Evolutionary conservation across 2,113 vertebrate genomes (phyloP), one percentile per base, ranked within the genome.

Genomic region (Setophaga petechia): DNA sequence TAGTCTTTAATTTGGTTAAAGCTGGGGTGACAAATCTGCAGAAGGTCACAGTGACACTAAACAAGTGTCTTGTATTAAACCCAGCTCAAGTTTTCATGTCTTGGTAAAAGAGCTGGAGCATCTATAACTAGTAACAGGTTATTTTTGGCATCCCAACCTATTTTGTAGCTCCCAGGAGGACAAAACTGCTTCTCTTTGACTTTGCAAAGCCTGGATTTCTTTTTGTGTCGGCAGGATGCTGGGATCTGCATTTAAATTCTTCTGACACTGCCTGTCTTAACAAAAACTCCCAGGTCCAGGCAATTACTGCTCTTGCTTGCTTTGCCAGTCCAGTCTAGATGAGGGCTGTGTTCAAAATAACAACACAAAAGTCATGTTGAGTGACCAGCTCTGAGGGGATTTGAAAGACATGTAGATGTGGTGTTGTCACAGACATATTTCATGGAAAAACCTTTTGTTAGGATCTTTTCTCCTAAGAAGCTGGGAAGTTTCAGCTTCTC

Each of bases 131-230:
- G 91, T 91, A 94, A 84, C 80, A 86, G 89, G 92, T 90, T 97
- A 97, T 97, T 97, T 97, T 97, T 96, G 95, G 97, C 87, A 84
- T 88, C 84, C 15, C 92, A 96, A 95, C 97, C 97, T 97, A 97
- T 96, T 97, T 97, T 94, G 84, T 82, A 94, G 87, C 66, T 96
- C 95, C 95, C 95, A 63, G 67, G 94, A 94, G 96, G 78, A 91
- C 69, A 83, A 89, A 96, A 77, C 67, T 0, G 81, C 79, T 92
- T 95, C 89, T 94, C 86, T 96, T 95, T 95, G 95, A 97, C 95
- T 97, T 95, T 95, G 94, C 76, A 94, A 93, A 94, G 79, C 72
- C 91, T 90, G 76, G 79, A 97, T 91, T 94, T 94, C 93, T 93
- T 95, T 90, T 75, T 79, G 75, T 85, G 85, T 74, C 69, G 52